Conservation (phyloP, 2,113 vertebrate species). For the Uria aalge region DNA sequence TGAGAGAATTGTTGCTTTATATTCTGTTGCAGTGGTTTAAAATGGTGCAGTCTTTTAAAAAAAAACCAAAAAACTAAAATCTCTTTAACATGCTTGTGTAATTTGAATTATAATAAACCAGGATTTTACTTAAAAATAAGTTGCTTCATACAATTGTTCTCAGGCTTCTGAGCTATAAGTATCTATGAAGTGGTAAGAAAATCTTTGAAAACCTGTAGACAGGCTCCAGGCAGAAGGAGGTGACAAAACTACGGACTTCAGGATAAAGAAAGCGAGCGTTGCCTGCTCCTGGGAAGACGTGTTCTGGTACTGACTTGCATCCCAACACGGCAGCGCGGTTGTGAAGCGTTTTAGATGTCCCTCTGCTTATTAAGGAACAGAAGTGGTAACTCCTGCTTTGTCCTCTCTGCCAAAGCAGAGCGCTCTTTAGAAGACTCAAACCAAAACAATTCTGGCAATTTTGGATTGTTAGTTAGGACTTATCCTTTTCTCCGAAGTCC, state of each 20-base stretch:
- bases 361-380: not conserved
- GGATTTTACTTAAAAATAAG: not conserved
- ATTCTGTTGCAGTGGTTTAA: not conserved
- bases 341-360: not conserved
- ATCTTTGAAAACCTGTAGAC: not conserved
- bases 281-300: not conserved
- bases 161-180: not conserved
- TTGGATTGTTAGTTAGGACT: not conserved
- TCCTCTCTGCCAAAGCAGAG: not conserved
- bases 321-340: fast-evolving
- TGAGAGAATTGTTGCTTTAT: not conserved
- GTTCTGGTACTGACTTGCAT: not conserved
- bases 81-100: not conserved
- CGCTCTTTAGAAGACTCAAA: not conserved
- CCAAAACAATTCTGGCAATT: not conserved
- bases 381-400: not conserved
- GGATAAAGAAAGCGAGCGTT: not conserved
- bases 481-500: not conserved
- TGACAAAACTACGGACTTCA: not conserved
- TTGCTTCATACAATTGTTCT: not conserved
- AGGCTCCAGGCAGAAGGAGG: not conserved
- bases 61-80: not conserved
- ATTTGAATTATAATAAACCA: not conserved
- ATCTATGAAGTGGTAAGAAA: not conserved
- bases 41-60: not conserved